Evolutionary conservation across 2,113 vertebrate species (phyloP).

Genomic region (Phylloscopus whistleri): DNA sequence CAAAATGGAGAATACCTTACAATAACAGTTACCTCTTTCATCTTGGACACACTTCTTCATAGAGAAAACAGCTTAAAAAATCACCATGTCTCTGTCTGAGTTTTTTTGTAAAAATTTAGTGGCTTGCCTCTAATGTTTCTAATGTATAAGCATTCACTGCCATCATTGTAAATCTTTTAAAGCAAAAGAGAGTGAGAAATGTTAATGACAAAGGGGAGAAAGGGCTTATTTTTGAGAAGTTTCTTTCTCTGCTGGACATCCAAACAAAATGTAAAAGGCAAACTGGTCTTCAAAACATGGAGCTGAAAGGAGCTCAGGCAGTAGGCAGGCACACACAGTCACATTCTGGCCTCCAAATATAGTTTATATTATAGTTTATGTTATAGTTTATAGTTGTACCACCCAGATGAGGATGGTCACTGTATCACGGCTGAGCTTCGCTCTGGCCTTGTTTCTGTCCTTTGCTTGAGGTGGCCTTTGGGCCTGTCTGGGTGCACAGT

Average conservation of each 20-base stretch:
- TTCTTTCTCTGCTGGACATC: background rate
- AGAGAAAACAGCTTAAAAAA: conserved; percentile 2
- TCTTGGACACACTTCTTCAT: background rate
- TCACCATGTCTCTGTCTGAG: background rate
- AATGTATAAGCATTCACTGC: background rate
- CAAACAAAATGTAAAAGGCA: background rate
- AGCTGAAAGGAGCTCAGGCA: background rate
- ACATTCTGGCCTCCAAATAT: background rate
- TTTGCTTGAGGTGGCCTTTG: background rate
- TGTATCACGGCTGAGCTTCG: rapidly evolving
- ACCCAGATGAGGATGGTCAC: background rate
- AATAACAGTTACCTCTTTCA: conserved; percentile 20
- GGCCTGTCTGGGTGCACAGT: rapidly evolving
- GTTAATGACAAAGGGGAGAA: background rate
- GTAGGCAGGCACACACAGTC: background rate
- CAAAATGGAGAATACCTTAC: conserved; percentile 46
- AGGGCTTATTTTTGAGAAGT: background rate
- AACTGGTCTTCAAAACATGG: background rate
- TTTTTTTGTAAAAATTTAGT: background rate
- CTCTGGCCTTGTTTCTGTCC: background rate
- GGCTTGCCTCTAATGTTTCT: background rate
- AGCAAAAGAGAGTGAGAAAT: background rate
- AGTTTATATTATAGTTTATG: background rate
- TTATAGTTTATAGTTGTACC: background rate
- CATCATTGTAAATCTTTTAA: background rate